These are phyloP conservation scores for Muscicapa comitata DNA, from an alignment of 2,797 vertebrate genomes.

Conservation along the genomic window DNA sequence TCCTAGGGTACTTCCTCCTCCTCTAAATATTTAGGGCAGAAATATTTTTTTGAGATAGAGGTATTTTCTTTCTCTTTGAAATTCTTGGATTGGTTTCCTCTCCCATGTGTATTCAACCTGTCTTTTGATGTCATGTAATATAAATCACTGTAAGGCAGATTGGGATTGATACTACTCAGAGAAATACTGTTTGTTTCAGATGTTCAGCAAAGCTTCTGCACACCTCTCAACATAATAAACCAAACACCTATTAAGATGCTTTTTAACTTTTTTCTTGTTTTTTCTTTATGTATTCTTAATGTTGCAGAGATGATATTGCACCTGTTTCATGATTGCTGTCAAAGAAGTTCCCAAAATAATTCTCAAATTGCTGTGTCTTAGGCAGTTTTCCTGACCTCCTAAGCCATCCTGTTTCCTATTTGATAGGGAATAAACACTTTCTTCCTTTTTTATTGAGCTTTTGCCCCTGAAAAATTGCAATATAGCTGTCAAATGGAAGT, in stretches of 20 bases:
- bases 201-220: not conserved
- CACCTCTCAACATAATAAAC: not conserved
- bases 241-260: not conserved
- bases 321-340: not conserved
- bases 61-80: not conserved
- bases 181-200: not conserved
- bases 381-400: not conserved
- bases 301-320: not conserved
- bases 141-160: not conserved
- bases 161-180: not conserved
- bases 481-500: not conserved
- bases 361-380: not conserved
- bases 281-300: not conserved
- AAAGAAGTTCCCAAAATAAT: not conserved
- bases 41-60: not conserved
- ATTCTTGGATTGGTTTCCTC: not conserved
- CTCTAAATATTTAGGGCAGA: not conserved
- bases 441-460: not conserved
- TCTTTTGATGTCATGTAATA: not conserved
- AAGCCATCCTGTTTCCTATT: not conserved
- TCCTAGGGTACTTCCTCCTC: not conserved
- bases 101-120: not conserved
- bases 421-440: not conserved
- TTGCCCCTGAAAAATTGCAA: not conserved
- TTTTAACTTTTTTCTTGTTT: not conserved